These are phyloP conservation scores for Saccostrea echinata DNA, from an alignment of 1,140 invertebrate genomes.

Conservation along the genomic window DNA sequence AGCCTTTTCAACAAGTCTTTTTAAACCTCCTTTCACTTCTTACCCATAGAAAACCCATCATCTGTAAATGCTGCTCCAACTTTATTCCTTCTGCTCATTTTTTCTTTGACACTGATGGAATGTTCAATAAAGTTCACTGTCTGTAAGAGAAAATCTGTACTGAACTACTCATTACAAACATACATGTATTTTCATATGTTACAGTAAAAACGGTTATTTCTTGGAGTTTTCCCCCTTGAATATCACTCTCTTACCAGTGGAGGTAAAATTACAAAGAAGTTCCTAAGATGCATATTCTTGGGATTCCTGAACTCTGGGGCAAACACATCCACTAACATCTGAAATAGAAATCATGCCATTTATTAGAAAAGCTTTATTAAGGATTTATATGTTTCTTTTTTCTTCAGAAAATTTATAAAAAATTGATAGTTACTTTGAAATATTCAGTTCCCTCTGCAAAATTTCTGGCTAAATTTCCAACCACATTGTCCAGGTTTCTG, in stretches of 20 bases:
- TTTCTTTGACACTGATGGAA: constrained; percentile 94
- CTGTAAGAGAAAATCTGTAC: constrained; percentile 66
- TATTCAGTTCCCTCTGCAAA: constrained; percentile 97
- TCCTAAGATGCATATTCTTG: constrained; percentile 94
- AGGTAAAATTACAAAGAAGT: constrained; percentile 96
- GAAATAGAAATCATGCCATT: constrained; percentile 61
- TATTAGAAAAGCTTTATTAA: too few species aligned
- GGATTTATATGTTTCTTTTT: too few species aligned
- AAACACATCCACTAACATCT: constrained; percentile 95
- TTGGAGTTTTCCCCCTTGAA: background rate
- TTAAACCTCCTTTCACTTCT: constrained; percentile 51
- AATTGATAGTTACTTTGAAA: constrained; percentile 86
- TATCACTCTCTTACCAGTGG: constrained; percentile 83
- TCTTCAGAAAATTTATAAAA: background rate
- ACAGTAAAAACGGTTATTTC: background rate
- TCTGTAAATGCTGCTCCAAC: constrained; percentile 94
- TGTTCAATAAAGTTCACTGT: constrained; percentile 98
- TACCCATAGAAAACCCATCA: constrained; percentile 98
- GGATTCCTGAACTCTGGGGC: constrained; percentile 90
- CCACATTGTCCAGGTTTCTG: constrained; percentile 87
- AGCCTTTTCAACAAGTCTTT: background rate
- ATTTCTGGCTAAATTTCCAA: constrained; percentile 89
- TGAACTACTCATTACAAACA: too few species aligned
- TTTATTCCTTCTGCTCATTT: constrained; percentile 90
- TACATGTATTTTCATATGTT: too few species aligned